phyloP scores from a whole-genome alignment of 2,797 vertebrate species.

The Clarias platycephalus region DNA sequence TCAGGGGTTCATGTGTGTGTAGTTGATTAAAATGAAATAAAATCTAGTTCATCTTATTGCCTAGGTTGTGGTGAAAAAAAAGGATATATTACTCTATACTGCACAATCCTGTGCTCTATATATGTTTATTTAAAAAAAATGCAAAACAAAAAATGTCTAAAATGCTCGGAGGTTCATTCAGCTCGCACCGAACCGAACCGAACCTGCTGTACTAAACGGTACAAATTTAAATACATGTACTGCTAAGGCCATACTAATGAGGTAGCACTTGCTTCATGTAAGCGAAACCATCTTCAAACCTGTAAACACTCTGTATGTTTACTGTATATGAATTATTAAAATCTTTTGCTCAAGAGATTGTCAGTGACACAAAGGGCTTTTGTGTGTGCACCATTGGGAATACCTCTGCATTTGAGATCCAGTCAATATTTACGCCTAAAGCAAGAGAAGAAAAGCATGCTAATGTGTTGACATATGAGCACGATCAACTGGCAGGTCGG shows the following conservation, averaged over 20 bases:
- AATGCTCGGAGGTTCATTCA: no score
- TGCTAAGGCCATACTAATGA: not conserved
- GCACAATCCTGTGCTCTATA: no score
- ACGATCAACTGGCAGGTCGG: constrained; percentile 10
- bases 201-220: no score
- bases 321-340: not conserved
- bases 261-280: not conserved
- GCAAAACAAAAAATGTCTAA: no score
- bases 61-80: no score
- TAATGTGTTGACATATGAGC: constrained; percentile 37
- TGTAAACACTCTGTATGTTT: not conserved
- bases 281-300: not conserved
- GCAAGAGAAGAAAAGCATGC: not conserved
- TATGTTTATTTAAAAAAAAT: no score
- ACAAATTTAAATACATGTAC: no score
- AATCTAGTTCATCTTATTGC: no score
- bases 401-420: not conserved
- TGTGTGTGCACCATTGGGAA: not conserved
- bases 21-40: no score
- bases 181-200: no score
- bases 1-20: no score
- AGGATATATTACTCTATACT: no score
- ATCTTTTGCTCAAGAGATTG: not conserved
- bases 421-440: not conserved
- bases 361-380: not conserved